Evolutionary conservation across 2,797 vertebrate genomes (phyloP), one percentile per base, ranked within the genome.

Genomic region (Botia almorhae): DNA sequence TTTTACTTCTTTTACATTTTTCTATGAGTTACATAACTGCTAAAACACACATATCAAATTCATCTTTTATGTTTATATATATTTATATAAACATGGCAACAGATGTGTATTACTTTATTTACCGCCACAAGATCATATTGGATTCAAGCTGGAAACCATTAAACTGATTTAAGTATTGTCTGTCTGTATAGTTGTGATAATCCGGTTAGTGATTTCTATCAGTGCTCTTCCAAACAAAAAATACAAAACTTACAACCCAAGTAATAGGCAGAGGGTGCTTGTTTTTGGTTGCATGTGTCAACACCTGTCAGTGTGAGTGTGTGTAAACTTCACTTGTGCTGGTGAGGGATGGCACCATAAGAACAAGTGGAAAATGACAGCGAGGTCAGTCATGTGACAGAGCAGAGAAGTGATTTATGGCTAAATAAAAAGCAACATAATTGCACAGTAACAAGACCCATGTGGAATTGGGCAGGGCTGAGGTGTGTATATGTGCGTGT

Each of bases 401-500:
- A 76, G 76, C 58, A 61, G 78, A 73, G 74, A 71, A 39, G 16
- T 90, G 90, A 92, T 91, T 92, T 89, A 90, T 89, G 82, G 76
- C 17, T 50, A 90, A 89, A 91, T 88, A 91, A 90, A 90, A 88
- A 85, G 87, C 85, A 82, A 88, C 82, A 85, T 78, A 85, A 77
- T 81, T 84, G 85, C 77, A 76, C 83, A n/a, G 90, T 89, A 91
- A 90, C 76, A 60, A 70, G 89, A 92, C 76, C 83, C 72, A 70
- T 36, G n/a, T 53, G 70, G 69, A 65, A 67, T 19, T 51, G 21
- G 78, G 63, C 26, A 74, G 67, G 46, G 71, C 8, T 43, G 19
- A 68, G 51, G 23, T 83, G 64, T 56, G 48, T 26, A 65, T 64
- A 58, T 33, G 46, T 65, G 43, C 2, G 65, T 74, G 78, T 80